phyloP scores from a whole-genome alignment of 2,113 vertebrate genomes.

The Arenaria interpres region DNA sequence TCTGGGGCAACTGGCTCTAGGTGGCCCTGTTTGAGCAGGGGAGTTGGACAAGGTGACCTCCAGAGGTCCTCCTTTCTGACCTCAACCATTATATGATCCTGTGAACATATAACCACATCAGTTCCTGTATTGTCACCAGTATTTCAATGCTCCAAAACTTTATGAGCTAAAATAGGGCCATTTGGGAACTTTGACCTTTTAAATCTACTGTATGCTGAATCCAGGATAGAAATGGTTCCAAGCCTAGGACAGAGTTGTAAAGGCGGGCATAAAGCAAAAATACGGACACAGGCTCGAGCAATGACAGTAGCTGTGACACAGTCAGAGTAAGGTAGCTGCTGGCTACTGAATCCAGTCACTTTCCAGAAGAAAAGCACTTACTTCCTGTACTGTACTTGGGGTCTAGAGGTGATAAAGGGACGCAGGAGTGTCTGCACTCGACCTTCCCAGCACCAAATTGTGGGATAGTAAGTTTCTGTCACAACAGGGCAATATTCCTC shows the following conservation, averaged over 20 bases:
- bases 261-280: background rate
- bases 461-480: conserved; percentile 96
- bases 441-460: conserved; percentile 98
- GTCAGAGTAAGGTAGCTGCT: background rate
- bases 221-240: background rate
- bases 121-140: background rate
- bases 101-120: background rate
- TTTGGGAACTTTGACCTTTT: background rate
- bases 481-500: conserved; percentile 92
- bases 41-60: background rate
- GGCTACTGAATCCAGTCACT: background rate
- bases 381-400: conserved; percentile 92
- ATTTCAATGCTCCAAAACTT: background rate
- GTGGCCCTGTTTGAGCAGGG: background rate
- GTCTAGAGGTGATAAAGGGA: conserved; percentile 94
- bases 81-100: background rate
- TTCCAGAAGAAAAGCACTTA: conserved; percentile 74
- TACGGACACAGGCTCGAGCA: background rate
- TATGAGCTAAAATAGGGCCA: background rate
- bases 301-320: background rate
- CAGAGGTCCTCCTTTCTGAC: background rate
- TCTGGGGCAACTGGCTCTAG: background rate
- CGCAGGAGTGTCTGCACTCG: conserved; percentile 92
- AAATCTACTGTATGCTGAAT: background rate
- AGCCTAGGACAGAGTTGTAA: background rate